These are phyloP conservation scores for Solen grandis DNA, from an alignment of 1,140 invertebrate species.

Conservation along the genomic window DNA sequence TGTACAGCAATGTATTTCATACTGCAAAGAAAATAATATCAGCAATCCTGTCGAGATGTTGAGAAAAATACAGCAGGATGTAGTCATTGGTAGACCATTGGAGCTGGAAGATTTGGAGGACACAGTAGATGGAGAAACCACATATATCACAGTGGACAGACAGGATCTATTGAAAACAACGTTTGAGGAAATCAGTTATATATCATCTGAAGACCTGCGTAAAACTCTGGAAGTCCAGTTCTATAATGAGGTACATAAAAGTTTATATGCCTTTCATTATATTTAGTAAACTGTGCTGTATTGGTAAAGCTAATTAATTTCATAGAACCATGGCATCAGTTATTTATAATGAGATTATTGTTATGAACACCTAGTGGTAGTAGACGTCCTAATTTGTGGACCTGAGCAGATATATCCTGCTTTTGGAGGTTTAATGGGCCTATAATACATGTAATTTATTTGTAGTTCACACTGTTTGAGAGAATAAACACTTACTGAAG, in stretches of 20 bases:
- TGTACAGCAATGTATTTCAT: constrained; percentile 15
- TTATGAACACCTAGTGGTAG: background rate
- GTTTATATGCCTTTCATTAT: background rate
- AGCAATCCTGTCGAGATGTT: constrained; percentile 50
- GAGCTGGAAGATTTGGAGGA: constrained; percentile 29
- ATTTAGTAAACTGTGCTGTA: background rate
- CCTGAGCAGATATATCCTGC: too few relatives aligned
- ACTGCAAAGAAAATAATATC: constrained; percentile 17
- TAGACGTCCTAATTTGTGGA: too few relatives aligned
- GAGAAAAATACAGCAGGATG: constrained; percentile 26
- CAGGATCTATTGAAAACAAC: constrained; percentile 25
- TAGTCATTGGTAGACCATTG: constrained; percentile 41
- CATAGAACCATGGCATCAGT: background rate
- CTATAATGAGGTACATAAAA: constrained; percentile 53
- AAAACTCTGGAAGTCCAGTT: constrained; percentile 55
- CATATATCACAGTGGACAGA: constrained; percentile 40
- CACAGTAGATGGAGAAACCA: constrained; percentile 32
- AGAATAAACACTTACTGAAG: too few relatives aligned
- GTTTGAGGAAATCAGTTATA: constrained; percentile 38
- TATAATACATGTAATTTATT: too few relatives aligned
- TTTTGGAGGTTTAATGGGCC: too few relatives aligned
- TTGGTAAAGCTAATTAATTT: background rate
- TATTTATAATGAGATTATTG: background rate
- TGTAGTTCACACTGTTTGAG: too few relatives aligned
- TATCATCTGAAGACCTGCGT: constrained; percentile 7